These are phyloP conservation scores for Actias luna DNA, from an alignment of 2,888 invertebrate species.

Conservation along the genomic window DNA sequence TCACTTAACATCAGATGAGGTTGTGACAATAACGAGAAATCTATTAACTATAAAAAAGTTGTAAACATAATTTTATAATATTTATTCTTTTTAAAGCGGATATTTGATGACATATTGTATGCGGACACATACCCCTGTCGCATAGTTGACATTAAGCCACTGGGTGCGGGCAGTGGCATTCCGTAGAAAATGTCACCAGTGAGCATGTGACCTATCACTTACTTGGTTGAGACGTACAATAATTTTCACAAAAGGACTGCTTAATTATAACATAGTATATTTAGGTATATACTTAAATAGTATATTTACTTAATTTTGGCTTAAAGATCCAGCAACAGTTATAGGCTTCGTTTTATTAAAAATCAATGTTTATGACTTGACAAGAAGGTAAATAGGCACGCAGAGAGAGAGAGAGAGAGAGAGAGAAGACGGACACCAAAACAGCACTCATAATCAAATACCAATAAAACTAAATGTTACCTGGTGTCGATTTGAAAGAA, in stretches of 20 bases:
- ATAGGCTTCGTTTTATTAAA: neutral
- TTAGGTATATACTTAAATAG: neutral
- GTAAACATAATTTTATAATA: neutral
- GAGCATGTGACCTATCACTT: constrained; percentile 35
- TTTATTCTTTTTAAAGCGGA: neutral
- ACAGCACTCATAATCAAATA: too few species aligned
- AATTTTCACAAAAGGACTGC: neutral
- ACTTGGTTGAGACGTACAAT: constrained; percentile 20
- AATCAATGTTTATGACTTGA: neutral
- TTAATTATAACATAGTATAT: neutral
- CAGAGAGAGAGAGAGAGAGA: too few species aligned
- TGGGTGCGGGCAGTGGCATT: constrained; percentile 37
- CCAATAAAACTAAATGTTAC: too few species aligned
- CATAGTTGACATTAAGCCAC: constrained; percentile 39
- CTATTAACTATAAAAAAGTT: too few species aligned
- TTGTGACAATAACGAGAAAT: too few species aligned
- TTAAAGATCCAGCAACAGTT: neutral
- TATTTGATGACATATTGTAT: constrained; percentile 18
- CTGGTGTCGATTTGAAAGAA: too few species aligned
- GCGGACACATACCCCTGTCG: constrained; percentile 20
- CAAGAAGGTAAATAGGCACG: too few species aligned
- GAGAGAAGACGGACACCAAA: too few species aligned
- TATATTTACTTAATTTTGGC: neutral
- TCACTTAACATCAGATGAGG: too few species aligned
- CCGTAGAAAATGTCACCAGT: constrained; percentile 38